phyloP scores from a whole-genome alignment of 2,888 invertebrate species.

The Drosophila demipolita region DNA sequence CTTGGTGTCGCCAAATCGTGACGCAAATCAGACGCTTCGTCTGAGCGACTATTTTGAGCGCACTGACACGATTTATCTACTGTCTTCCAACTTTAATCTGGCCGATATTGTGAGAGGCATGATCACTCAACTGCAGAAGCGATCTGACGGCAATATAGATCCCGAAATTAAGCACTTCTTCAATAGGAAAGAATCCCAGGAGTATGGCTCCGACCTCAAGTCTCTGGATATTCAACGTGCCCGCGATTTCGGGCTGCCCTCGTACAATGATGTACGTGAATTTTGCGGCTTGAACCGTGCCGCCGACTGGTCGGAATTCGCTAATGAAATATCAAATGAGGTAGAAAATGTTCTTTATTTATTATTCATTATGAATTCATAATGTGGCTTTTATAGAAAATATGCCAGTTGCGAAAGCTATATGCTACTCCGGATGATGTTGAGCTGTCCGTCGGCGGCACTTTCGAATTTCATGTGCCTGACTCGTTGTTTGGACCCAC shows the following conservation, averaged over 20 bases:
- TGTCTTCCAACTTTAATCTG: slow-evolving; percentile 86
- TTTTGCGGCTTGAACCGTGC: slow-evolving; percentile 77
- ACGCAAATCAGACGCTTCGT: slow-evolving; percentile 73
- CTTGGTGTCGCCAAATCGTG: slow-evolving; percentile 69
- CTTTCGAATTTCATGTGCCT: slow-evolving; percentile 88
- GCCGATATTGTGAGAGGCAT: slow-evolving; percentile 90
- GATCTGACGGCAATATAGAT: slow-evolving; percentile 90
- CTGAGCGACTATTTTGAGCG: slow-evolving; percentile 76
- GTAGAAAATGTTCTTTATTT: slow-evolving; percentile 43
- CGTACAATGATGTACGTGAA: slow-evolving; percentile 78
- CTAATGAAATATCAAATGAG: slow-evolving; percentile 89
- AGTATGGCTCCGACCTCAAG: slow-evolving; percentile 86
- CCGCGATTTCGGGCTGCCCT: slow-evolving; percentile 74
- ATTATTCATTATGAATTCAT: background rate
- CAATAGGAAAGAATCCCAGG: slow-evolving; percentile 78
- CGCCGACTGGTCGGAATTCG: slow-evolving; percentile 72
- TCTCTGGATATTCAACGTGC: slow-evolving; percentile 80
- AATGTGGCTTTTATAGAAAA: slow-evolving; percentile 85
- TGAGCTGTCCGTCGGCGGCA: slow-evolving; percentile 89
- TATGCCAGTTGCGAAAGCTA: slow-evolving; percentile 86
- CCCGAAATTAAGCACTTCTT: slow-evolving; percentile 78
- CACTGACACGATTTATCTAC: slow-evolving; percentile 59
- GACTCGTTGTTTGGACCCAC: slow-evolving; percentile 90
- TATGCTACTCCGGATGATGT: slow-evolving; percentile 89
- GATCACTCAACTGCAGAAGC: slow-evolving; percentile 89